phyloP scores from a whole-genome alignment of 2,113 vertebrate genomes.

The Callospermophilus lateralis region DNA sequence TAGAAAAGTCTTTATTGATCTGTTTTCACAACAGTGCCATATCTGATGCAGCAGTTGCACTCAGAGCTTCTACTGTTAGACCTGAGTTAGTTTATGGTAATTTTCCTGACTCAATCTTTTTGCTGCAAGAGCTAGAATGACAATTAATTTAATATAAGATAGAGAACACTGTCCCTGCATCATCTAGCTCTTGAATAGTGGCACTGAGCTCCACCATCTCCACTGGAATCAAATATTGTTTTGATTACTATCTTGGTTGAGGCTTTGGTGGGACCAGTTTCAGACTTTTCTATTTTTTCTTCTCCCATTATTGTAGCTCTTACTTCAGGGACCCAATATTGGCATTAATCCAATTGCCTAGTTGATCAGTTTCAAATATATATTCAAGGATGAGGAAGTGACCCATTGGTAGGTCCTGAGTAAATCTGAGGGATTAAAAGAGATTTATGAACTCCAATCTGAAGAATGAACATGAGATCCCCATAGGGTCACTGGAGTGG shows the following conservation, averaged over 20 bases:
- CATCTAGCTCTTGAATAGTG: neutral
- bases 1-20: neutral
- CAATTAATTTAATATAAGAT: neutral
- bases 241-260: neutral
- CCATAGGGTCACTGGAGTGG: neutral
- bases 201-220: neutral
- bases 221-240: neutral
- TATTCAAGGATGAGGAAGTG: neutral
- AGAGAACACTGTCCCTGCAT: neutral
- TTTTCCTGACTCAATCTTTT: neutral
- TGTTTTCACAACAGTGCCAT: neutral
- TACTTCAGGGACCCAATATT: neutral
- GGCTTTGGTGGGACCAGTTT: neutral
- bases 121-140: neutral
- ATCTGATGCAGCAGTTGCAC: neutral
- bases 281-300: neutral
- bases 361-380: neutral
- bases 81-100: neutral
- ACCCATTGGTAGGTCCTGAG: neutral
- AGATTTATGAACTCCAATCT: neutral
- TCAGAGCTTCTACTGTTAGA: neutral
- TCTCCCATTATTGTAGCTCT: neutral
- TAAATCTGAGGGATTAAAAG: neutral
- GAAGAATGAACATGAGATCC: neutral
- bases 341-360: neutral